phyloP scores from a whole-genome alignment of 1,140 invertebrate species.

The Brachionus plicatilis region DNA sequence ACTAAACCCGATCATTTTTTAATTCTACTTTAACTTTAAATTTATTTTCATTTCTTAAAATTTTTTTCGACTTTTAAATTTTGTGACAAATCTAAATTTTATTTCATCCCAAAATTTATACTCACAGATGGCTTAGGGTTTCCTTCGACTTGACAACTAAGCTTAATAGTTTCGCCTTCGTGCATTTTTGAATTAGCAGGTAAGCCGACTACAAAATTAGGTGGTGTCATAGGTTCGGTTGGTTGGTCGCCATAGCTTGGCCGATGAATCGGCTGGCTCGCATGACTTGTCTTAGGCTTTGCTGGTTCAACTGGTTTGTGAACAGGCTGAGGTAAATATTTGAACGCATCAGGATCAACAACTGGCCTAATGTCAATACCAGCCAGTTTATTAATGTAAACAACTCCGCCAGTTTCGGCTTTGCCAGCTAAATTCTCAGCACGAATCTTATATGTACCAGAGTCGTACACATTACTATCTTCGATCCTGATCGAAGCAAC shows the following conservation, averaged over 20 bases:
- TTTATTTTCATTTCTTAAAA: too few species aligned
- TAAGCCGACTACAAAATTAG: slow-evolving; percentile 15
- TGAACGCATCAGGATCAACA: slow-evolving; percentile 29
- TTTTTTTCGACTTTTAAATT: too few species aligned
- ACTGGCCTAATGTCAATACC: slow-evolving; percentile 21
- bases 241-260: not conserved
- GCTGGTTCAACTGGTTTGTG: not conserved
- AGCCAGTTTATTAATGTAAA: not conserved
- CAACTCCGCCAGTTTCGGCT: slow-evolving; percentile 2
- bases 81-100: too few species aligned
- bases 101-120: not conserved
- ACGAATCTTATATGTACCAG: not conserved
- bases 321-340: slow-evolving; percentile 27
- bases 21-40: too few species aligned
- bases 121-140: slow-evolving; percentile 51
- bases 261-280: not conserved
- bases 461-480: slow-evolving; percentile 15
- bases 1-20: too few species aligned
- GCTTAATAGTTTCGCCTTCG: slow-evolving; percentile 46
- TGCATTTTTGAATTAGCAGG: slow-evolving; percentile 32
- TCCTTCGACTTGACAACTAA: slow-evolving; percentile 50
- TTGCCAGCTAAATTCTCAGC: slow-evolving; percentile 12
- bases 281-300: not conserved
- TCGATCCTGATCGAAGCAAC: not conserved
- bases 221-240: not conserved